Evolutionary conservation across 2,888 invertebrate genomes (phyloP).

Genomic region (Drosophila meridionalis): DNA sequence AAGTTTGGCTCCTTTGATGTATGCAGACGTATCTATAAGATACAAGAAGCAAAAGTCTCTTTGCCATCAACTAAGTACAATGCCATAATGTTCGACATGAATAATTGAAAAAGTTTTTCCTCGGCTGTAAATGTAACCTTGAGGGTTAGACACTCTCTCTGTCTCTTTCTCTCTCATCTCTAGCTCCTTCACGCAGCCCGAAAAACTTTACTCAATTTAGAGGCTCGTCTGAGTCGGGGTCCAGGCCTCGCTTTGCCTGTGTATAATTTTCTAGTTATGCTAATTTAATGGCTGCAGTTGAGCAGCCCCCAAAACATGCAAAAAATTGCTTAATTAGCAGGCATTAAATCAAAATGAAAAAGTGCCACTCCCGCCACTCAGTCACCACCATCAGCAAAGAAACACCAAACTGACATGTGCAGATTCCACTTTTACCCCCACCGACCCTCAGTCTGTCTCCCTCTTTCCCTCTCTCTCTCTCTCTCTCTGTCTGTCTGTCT

Average conservation of each 20-base stretch:
- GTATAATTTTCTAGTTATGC: slow-evolving; percentile 79
- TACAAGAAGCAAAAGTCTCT: slow-evolving; percentile 50
- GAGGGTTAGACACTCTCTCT: slow-evolving; percentile 33
- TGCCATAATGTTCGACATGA: slow-evolving; percentile 77
- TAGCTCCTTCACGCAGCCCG: slow-evolving; percentile 17
- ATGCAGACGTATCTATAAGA: slow-evolving; percentile 56
- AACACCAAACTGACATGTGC: slow-evolving; percentile 72
- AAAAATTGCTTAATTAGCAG: slow-evolving; percentile 77
- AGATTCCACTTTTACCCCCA: slow-evolving; percentile 45
- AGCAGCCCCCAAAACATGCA: slow-evolving; percentile 55
- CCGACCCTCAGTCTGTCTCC: neutral
- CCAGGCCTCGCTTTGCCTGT: slow-evolving; percentile 35
- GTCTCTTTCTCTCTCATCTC: too few species aligned
- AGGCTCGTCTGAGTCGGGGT: slow-evolving; percentile 19
- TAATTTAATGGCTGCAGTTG: slow-evolving; percentile 75
- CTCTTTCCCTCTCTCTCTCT: slow-evolving; percentile 1
- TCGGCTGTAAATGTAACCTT: slow-evolving; percentile 68
- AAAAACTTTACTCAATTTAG: slow-evolving; percentile 57
- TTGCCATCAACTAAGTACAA: slow-evolving; percentile 52
- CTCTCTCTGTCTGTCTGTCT: slow-evolving; percentile 16
- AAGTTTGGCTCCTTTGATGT: slow-evolving; percentile 78
- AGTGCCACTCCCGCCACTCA: slow-evolving; percentile 18
- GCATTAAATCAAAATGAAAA: slow-evolving; percentile 80
- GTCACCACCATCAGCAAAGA: neutral
- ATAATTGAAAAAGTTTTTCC: slow-evolving; percentile 77